Evolutionary conservation across 2,113 vertebrate genomes (phyloP).

Genomic region (Promerops cafer): DNA sequence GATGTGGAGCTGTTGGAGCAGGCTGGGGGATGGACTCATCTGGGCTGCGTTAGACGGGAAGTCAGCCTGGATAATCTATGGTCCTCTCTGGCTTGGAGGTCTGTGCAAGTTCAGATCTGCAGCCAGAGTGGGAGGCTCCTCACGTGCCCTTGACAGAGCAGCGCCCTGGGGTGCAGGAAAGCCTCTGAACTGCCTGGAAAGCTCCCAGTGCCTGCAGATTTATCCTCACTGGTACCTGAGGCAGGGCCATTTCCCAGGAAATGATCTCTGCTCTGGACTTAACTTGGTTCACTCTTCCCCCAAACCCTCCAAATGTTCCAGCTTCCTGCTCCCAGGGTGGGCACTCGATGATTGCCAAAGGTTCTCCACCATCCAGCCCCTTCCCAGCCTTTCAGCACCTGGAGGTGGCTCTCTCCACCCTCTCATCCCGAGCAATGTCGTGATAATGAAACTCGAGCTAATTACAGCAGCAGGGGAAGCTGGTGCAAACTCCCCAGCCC

Average conservation of each 20-base stretch:
- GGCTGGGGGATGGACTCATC: conserved; percentile 11
- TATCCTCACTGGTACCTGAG: not conserved
- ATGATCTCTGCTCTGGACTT: not conserved
- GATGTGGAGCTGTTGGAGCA: not conserved
- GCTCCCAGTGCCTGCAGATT: not conserved
- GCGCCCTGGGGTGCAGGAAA: not conserved
- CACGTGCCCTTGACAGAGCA: not conserved
- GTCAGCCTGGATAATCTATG: conserved; percentile 49
- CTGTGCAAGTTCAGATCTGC: conserved; percentile 31
- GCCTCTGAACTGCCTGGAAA: not conserved
- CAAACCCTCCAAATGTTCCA: not conserved
- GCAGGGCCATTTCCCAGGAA: not conserved
- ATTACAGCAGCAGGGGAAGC: not conserved
- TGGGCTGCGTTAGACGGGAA: conserved; percentile 41
- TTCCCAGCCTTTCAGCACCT: not conserved
- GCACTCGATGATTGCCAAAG: not conserved
- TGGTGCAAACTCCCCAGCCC: not conserved
- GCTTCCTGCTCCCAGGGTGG: not conserved
- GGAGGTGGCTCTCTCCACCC: not conserved
- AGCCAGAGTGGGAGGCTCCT: conserved; percentile 25
- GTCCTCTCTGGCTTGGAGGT: conserved; percentile 1
- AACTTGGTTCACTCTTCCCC: not conserved
- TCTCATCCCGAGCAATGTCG: not conserved
- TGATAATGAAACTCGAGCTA: not conserved
- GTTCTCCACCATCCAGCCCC: not conserved